These are phyloP conservation scores for Polypterus bichir DNA, from an alignment of 2,113 vertebrate genomes.

Conservation along the genomic window DNA sequence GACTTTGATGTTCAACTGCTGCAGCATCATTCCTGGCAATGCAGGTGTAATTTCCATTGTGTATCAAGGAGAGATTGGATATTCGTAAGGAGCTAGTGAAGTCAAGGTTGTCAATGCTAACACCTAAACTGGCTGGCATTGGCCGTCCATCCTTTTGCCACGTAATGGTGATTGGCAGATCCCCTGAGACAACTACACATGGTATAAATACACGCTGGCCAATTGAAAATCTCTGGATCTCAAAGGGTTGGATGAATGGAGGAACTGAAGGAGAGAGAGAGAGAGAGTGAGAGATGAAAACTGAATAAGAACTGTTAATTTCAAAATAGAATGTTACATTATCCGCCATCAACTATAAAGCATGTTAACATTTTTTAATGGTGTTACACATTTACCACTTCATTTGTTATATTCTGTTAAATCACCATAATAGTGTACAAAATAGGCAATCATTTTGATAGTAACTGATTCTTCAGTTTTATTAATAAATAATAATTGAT, in stretches of 20 bases:
- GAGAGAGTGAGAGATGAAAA: conserved; percentile 11
- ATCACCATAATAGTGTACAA: no score
- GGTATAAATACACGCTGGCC: conserved; percentile 95
- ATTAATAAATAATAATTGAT: no score
- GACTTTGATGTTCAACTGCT: conserved; percentile 87
- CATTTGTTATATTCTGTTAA: no score
- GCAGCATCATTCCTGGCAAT: conserved; percentile 92
- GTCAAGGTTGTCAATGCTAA: conserved; percentile 95
- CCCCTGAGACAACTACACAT: conserved; percentile 92
- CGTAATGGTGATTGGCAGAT: conserved; percentile 92
- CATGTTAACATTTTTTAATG: no score
- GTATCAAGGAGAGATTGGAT: conserved; percentile 87
- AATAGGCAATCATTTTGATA: no score
- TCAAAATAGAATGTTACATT: no score
- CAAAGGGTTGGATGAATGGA: conserved; percentile 92
- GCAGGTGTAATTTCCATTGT: conserved; percentile 96
- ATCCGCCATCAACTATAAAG: no score
- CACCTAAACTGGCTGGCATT: conserved; percentile 80
- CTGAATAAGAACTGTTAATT: no score
- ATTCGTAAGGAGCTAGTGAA: conserved; percentile 94
- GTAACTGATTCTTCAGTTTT: no score
- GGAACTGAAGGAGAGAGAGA: conserved; percentile 61
- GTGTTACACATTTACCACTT: no score
- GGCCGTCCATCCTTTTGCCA: conserved; percentile 95
- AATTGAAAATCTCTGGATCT: conserved; percentile 91